Evolutionary conservation across 2,888 invertebrate genomes (phyloP).

Genomic region (Tetranychus truncatus): DNA sequence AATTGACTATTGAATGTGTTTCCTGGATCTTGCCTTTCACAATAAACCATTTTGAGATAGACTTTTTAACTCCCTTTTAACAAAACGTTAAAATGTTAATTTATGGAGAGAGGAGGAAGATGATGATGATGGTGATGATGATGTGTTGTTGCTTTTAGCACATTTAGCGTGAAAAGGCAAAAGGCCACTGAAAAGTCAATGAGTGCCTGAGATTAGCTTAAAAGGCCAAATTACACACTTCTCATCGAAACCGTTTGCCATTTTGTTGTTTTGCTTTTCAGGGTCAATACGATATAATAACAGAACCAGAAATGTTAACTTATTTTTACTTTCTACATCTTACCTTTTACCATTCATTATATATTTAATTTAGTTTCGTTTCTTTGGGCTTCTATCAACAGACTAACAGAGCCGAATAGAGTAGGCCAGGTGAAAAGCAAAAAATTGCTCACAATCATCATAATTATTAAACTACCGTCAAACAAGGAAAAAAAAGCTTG

Average conservation of each 20-base stretch:
- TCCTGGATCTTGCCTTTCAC: not conserved
- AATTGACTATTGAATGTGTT: not conserved
- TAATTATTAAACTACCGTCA: not conserved
- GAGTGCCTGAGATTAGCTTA: not conserved
- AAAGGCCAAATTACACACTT: not conserved
- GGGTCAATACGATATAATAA: not conserved
- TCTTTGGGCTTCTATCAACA: not conserved
- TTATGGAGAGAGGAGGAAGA: not conserved
- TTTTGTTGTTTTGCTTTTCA: not conserved
- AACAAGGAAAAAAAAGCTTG: no score
- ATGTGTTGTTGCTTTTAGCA: not conserved
- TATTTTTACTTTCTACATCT: no score
- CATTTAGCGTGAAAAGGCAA: not conserved
- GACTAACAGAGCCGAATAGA: not conserved
- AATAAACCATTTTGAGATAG: not conserved
- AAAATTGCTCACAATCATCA: not conserved
- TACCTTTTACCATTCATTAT: no score
- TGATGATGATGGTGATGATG: not conserved
- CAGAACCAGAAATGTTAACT: no score
- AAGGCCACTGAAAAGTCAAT: slow-evolving; percentile 1
- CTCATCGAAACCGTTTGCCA: not conserved
- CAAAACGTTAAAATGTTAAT: not conserved
- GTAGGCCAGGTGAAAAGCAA: not conserved
- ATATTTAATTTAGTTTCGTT: not conserved
- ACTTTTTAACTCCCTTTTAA: not conserved